Evolutionary conservation across 1,140 invertebrate genomes (phyloP), one percentile per base, ranked within the genome.

Genomic region (Pissodes strobi): DNA sequence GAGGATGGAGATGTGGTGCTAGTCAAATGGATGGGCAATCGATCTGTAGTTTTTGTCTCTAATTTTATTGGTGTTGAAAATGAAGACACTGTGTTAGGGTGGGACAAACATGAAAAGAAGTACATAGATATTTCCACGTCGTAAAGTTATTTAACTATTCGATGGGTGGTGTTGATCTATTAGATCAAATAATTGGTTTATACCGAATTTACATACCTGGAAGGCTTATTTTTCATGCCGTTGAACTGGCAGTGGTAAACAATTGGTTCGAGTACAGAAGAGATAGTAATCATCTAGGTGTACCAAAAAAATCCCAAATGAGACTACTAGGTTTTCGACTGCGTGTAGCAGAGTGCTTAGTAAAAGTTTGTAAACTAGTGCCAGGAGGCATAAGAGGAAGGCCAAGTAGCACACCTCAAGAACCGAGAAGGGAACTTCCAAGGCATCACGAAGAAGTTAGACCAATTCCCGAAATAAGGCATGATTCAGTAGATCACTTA

Each of bases 1-100:
- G n/a, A n/a, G n/a, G 43, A 25, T 64, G 41, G 18, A 41, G 56
- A 58, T 51, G 43, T 17, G 49, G 25, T 55, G 43, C 60, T 27
- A 56, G 23, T 18, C 38, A 63, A 56, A 13, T 63, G 9, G 19
- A 63, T 19, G 17, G n/a, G n/a, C n/a, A n/a, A n/a, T n/a, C n/a
- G n/a, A n/a, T n/a, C n/a, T n/a, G n/a, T n/a, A n/a, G n/a, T n/a
- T 23, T 18, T 12, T n/a, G 2, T n/a, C n/a, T 30, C 19, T 38
- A 38, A 30, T 10, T 18, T n/a, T 30, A 52, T 52, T 46, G 25
- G 58, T 41, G 9, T 22, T 51, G 9, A 45, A 43, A 37, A 45
- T 49, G n/a, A n/a, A n/a, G n/a, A n/a, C n/a, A n/a, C n/a, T n/a
- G n/a, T n/a, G n/a, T n/a, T n/a, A n/a, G n/a, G 18, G 21, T 49